These are phyloP conservation scores for Zelleria hepariella DNA, from an alignment of 2,888 invertebrate genomes.

Conservation along the genomic window DNA sequence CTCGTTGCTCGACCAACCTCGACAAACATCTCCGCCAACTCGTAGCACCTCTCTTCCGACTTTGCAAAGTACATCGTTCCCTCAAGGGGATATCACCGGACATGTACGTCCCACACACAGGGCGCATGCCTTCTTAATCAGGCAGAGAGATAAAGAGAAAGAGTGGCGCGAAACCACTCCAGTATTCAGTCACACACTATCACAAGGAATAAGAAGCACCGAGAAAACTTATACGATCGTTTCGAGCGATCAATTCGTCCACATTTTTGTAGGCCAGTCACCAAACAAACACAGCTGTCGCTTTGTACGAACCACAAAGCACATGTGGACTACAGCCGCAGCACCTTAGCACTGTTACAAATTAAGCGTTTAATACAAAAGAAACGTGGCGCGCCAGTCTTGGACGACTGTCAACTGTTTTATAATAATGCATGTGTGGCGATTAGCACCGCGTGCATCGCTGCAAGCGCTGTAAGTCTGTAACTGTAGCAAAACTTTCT, in stretches of 20 bases:
- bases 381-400: neutral
- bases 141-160: no score
- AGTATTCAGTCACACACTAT: no score
- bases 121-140: no score
- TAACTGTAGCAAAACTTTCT: no score
- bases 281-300: no score
- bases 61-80: slow-evolving; percentile 4
- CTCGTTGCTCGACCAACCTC: slow-evolving; percentile 1
- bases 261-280: no score
- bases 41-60: slow-evolving; percentile 3
- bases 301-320: neutral
- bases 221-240: no score
- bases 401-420: neutral
- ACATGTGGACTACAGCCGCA: neutral
- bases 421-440: neutral
- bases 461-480: neutral
- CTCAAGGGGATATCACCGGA: neutral
- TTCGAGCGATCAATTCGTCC: no score
- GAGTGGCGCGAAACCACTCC: no score
- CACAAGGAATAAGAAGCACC: no score
- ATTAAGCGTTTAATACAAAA: neutral
- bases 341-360: neutral
- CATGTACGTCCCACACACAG: neutral
- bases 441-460: neutral
- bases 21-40: neutral